Evolutionary conservation across 92 coral and sea anemone genomes (phyloP), one percentile per base, ranked within the genome.

Genomic region (Epizoanthus stellaris): DNA sequence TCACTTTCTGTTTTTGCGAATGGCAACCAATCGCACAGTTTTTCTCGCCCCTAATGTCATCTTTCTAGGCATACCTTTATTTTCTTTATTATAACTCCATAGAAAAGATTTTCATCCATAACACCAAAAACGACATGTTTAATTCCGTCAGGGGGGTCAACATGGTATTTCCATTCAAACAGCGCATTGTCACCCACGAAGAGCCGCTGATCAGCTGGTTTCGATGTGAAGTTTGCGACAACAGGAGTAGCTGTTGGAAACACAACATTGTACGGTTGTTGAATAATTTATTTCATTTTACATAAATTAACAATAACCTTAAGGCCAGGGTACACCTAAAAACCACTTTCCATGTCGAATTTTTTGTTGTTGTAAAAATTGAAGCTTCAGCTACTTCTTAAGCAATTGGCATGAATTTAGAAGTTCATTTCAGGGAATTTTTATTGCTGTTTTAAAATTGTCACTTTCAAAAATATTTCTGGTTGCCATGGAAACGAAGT

Each of bases 121-220:
- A 79, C 83, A 12, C 83, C 83, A 79, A 79, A 79, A 11, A 70
- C 66, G 4, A 79, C 17, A 59, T n/a, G 42, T 40, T 25, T 40
- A 20, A 79, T 6, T 20, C 71, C 83, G 15, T 62, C 45, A 5
- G 83, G 73, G 71, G 83, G 83, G 7, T 79, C 70, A 21, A 79
- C 83, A 45, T 14, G 3, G 17, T 39, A 79, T 17, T 42, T 62
- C 83, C 83, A 79, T 63, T 79, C 83, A 63, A 79, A 79, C 72
- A 79, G 83, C 71, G 83, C 83, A 20, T 79, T 53, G 6, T 62
- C 73, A 20, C 83, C 83, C 72, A 79, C 83, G 34, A 79, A 79
- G n/a, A 62, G 60, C 53, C 56, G 64, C 61, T 20, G 67, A 39
- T 63, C 57, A 79, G 83, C 52, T 34, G 83, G 71, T 43, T 43